Evolutionary conservation across 1,140 invertebrate genomes (phyloP).

Genomic region (Brachionus paranguensis): DNA sequence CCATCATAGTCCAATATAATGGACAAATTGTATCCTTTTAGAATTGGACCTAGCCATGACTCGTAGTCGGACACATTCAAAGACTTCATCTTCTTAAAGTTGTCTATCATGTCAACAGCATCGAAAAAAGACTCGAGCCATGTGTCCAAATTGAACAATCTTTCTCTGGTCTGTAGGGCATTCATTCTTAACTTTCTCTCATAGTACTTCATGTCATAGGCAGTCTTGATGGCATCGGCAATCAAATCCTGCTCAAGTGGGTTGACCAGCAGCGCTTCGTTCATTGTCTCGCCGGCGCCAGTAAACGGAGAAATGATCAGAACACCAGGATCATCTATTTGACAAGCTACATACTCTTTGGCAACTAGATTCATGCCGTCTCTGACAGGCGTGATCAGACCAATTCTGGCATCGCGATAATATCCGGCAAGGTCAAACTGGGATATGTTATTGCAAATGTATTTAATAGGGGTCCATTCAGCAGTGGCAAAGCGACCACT

Average conservation of each 20-base stretch:
- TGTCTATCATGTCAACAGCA: constrained; percentile 42
- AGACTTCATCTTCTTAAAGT: constrained; percentile 41
- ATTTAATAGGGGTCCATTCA: constrained; percentile 82
- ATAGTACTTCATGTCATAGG: constrained; percentile 80
- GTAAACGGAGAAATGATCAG: constrained; percentile 82
- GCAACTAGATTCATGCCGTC: constrained; percentile 90
- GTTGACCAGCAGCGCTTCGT: constrained; percentile 76
- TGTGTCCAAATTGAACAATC: constrained; percentile 70
- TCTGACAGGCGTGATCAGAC: constrained; percentile 75
- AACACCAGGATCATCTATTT: constrained; percentile 75
- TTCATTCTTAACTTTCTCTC: constrained; percentile 76
- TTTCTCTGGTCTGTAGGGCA: constrained; percentile 69
- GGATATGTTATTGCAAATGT: constrained; percentile 75
- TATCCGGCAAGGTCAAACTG: constrained; percentile 77
- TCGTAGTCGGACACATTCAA: constrained; percentile 11
- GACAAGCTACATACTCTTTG: constrained; percentile 85
- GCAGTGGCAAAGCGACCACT: constrained; percentile 71
- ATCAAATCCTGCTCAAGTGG: constrained; percentile 80
- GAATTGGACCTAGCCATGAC: constrained; percentile 43
- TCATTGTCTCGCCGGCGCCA: constrained; percentile 63
- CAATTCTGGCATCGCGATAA: constrained; percentile 71
- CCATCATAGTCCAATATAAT: constrained; percentile 82
- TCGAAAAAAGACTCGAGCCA: constrained; percentile 79
- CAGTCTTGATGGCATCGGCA: constrained; percentile 76
- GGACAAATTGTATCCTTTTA: constrained; percentile 74